Percentiles rank a stretch among this genome's conserved stretches.
Evolutionary conservation across 2,797 vertebrate genomes (phyloP).

Genomic region (Synaphobranchus kaupii): DNA sequence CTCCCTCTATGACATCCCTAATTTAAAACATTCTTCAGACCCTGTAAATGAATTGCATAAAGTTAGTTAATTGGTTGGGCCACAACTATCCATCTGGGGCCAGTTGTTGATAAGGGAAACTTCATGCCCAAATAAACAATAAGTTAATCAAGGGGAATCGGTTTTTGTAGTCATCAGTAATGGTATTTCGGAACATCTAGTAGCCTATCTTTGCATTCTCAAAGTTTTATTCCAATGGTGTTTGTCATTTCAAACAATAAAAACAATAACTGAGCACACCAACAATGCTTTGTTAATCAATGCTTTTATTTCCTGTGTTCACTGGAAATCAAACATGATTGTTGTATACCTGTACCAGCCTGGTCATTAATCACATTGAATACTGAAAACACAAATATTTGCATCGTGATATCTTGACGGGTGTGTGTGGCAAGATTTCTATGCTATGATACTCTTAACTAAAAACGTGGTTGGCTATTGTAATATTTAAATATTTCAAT

Average conservation of each 20-base stretch:
- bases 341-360: not conserved
- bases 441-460: not conserved
- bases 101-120: not conserved
- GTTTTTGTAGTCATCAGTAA: not conserved
- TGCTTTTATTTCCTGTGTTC: not conserved
- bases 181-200: not conserved
- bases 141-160: not conserved
- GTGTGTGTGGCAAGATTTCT: not conserved
- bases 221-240: not conserved
- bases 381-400: not conserved
- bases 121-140: not conserved
- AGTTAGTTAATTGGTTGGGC: not conserved
- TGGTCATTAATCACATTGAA: not conserved
- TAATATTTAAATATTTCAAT: not conserved
- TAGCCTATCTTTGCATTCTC: not conserved
- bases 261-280: slow-evolving; percentile 12
- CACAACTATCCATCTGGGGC: not conserved
- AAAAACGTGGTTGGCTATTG: not conserved
- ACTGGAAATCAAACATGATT: not conserved
- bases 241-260: not conserved
- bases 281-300: not conserved
- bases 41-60: not conserved
- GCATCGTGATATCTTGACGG: not conserved
- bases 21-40: not conserved
- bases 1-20: not conserved